These are phyloP conservation scores for Platyscapa corneri DNA, from an alignment of 1,140 invertebrate genomes.

Conservation along the genomic window DNA sequence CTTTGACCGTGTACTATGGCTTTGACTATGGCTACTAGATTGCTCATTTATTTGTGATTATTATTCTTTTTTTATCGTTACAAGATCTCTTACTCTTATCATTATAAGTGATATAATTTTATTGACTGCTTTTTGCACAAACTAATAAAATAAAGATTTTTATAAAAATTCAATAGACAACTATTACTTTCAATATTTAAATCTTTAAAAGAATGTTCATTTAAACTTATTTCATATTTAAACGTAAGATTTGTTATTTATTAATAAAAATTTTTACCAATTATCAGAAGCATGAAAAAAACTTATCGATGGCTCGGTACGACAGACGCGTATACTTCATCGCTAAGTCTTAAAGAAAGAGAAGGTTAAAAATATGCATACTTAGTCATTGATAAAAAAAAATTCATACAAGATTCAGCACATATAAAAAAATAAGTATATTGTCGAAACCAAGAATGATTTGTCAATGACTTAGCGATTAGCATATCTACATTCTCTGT, in stretches of 20 bases:
- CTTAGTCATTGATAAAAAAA: slow-evolving; percentile 20
- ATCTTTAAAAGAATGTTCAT: not conserved
- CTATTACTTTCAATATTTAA: not conserved
- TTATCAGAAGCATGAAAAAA: not conserved
- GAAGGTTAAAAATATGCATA: not conserved
- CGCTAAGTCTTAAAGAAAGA: slow-evolving; percentile 7
- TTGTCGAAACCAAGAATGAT: not conserved
- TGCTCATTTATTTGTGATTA: too few relatives aligned
- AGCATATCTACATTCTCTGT: slow-evolving; percentile 9
- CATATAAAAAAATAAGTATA: not conserved
- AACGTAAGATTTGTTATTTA: not conserved
- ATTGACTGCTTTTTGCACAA: not conserved
- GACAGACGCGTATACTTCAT: slow-evolving; percentile 25
- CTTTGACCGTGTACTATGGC: too few relatives aligned
- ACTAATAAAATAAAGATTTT: not conserved
- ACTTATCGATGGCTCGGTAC: not conserved
- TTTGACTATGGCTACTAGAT: not conserved
- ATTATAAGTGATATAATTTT: not conserved
- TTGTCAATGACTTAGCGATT: slow-evolving; percentile 23
- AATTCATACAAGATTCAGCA: not conserved
- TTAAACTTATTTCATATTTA: not conserved
- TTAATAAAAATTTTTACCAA: not conserved
- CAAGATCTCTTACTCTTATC: not conserved
- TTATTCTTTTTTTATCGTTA: not conserved
- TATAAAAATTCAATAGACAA: not conserved